Evolutionary conservation across 2,888 invertebrate genomes (phyloP).

Genomic region (Brachypalpus laphriformis): DNA sequence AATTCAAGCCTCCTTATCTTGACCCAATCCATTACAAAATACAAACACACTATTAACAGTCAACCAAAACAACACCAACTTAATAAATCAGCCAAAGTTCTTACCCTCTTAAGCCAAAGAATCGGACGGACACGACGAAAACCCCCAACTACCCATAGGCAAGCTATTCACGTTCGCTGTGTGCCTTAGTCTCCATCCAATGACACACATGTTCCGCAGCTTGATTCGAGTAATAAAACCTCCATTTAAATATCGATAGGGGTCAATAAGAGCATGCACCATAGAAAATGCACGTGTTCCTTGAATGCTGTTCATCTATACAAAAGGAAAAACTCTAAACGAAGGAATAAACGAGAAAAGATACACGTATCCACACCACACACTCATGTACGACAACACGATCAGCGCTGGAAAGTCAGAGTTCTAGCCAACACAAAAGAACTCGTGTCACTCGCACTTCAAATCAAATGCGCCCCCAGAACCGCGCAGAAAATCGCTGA

Average conservation of each 20-base stretch:
- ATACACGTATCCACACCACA: slow-evolving; percentile 36
- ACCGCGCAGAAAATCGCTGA: slow-evolving; percentile 48
- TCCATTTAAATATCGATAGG: slow-evolving; percentile 71
- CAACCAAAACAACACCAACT: slow-evolving; percentile 24
- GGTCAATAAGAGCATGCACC: slow-evolving; percentile 72
- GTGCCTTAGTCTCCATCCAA: slow-evolving; percentile 14
- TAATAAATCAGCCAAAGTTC: slow-evolving; percentile 56
- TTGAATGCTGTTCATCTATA: slow-evolving; percentile 41
- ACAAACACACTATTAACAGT: slow-evolving; percentile 29
- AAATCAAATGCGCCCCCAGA: slow-evolving; percentile 44
- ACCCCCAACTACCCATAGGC: not conserved
- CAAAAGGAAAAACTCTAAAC: slow-evolving; percentile 4
- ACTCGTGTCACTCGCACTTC: slow-evolving; percentile 72
- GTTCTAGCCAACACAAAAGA: slow-evolving; percentile 57
- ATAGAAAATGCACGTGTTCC: slow-evolving; percentile 71
- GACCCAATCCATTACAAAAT: slow-evolving; percentile 39
- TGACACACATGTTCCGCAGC: slow-evolving; percentile 67
- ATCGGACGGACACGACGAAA: not conserved
- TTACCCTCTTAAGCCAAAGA: slow-evolving; percentile 26
- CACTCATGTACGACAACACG: not conserved
- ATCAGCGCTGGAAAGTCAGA: slow-evolving; percentile 19
- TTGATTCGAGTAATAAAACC: slow-evolving; percentile 62
- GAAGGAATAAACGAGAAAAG: slow-evolving; percentile 50
- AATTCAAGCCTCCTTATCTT: slow-evolving; percentile 53
- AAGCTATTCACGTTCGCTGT: not conserved